Evolutionary conservation across 2,797 vertebrate species (phyloP), one percentile per base, ranked within the genome.

Genomic region (Pangasius larnaudii): DNA sequence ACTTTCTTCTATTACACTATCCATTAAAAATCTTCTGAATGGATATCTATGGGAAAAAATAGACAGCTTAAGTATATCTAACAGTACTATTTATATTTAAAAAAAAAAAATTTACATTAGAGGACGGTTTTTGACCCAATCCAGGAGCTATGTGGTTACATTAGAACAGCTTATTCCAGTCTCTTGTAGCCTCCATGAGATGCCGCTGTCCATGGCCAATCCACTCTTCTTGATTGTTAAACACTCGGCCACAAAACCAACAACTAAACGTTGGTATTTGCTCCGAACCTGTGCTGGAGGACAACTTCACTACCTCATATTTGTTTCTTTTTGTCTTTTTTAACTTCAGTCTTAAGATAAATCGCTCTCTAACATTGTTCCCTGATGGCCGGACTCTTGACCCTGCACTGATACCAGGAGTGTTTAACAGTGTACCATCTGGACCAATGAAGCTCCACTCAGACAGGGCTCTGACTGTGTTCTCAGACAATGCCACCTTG

Each of bases 201-300:
- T 99, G 98, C 85, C 98, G 96, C 93, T 99, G 98, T 88, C 98
- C 98, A 46, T 99, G 99, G 82, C 98, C 98, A 74, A 99, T 98
- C 99, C 99, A 99, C 90, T 96, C 96, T 94, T 99, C 99, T 93
- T 99, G 99, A 95, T 97, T 98, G 95, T 96, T 96, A 94, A 99
- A 99, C 90, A 98, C 93, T 89, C 98, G 96, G 89, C 99, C 98
- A 90, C 99, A 99, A 96, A 99, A 99, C 98, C 99, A 99, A 93
- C 99, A 99, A 91, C 95, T 97, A 94, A 99, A 99, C 84, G 92
- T 96, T 56, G 94, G 92, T 1, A 91, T 87, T 87, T 96, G 95
- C 90, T 95, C 94, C 86, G 93, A 91, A 92, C 95, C 93, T 89
- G 94, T 91, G 80, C 97, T 97, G 92, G 96, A 95, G 92, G 96